Conservation (phyloP, 2,797 vertebrate genomes). For the Ficedula albicollis region DNA sequence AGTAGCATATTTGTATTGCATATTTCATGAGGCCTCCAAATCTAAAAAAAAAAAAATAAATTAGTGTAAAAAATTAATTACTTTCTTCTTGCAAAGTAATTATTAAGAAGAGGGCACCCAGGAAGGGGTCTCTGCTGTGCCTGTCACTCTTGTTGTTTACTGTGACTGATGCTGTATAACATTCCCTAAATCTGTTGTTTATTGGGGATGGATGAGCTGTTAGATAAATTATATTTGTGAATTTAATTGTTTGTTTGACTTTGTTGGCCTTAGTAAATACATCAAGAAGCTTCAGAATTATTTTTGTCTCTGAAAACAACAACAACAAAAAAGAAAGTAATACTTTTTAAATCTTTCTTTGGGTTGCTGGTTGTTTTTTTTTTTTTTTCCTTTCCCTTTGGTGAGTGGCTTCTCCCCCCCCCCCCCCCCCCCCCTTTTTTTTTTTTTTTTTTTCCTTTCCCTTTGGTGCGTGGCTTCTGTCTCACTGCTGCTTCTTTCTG, state of each 20-base stretch:
- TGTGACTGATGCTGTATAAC: neutral
- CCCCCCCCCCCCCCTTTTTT: no score
- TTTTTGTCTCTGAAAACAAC: fast-evolving
- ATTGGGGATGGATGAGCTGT: neutral
- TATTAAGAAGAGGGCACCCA: neutral
- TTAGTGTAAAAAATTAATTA: neutral
- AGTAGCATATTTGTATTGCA: neutral
- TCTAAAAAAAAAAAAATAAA: neutral
- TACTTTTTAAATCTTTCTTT: neutral
- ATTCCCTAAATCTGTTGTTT: neutral
- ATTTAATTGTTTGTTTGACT: neutral
- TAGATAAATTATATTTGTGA: neutral
- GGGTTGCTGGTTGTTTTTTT: fast-evolving
- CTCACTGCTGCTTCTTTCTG: neutral
- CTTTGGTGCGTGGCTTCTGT: neutral
- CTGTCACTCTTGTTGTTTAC: neutral
- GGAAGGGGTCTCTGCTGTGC: neutral
- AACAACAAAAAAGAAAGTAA: no score
- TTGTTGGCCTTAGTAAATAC: neutral
- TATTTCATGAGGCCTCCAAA: neutral
- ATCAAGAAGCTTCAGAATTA: neutral
- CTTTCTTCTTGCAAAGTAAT: neutral
- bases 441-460: neutral
- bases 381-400: neutral
- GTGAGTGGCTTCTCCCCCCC: no score